Conservation (phyloP, 2,113 vertebrate genomes). For the Fulmarus glacialis region DNA sequence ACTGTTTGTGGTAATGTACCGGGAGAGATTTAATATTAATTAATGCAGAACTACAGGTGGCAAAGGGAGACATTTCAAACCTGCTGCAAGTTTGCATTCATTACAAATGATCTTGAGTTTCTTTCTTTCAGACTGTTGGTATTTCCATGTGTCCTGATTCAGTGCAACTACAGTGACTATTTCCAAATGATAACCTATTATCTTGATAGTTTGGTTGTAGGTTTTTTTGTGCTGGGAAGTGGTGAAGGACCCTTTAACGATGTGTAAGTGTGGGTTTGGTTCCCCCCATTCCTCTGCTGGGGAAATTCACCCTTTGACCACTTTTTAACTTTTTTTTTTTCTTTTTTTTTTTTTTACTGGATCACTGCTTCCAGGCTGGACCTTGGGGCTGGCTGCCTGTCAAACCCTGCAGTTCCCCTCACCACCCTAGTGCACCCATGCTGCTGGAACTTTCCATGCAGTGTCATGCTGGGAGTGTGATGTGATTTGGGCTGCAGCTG, state of each 20-base stretch:
- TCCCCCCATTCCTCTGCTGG: background rate
- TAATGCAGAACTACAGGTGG: background rate
- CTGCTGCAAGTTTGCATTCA: background rate
- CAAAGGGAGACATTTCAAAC: background rate
- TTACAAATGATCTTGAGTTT: background rate
- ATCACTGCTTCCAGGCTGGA: background rate
- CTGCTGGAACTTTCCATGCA: background rate
- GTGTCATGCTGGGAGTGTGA: accelerated
- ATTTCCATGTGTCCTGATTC: background rate
- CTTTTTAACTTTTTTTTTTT: background rate
- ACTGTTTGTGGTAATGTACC: background rate
- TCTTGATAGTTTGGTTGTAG: background rate
- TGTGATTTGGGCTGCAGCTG: background rate
- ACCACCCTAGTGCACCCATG: background rate
- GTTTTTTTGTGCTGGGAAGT: background rate
- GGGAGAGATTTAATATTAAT: background rate
- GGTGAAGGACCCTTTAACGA: background rate
- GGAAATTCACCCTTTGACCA: background rate
- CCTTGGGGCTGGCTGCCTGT: background rate
- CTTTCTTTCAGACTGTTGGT: background rate
- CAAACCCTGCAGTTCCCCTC: background rate
- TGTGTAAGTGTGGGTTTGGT: background rate
- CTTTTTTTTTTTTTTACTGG: background rate
- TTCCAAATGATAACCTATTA: background rate
- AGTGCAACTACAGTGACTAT: background rate